Conservation (phyloP, 2,797 vertebrate species). For the Taenioides sp. region DNA sequence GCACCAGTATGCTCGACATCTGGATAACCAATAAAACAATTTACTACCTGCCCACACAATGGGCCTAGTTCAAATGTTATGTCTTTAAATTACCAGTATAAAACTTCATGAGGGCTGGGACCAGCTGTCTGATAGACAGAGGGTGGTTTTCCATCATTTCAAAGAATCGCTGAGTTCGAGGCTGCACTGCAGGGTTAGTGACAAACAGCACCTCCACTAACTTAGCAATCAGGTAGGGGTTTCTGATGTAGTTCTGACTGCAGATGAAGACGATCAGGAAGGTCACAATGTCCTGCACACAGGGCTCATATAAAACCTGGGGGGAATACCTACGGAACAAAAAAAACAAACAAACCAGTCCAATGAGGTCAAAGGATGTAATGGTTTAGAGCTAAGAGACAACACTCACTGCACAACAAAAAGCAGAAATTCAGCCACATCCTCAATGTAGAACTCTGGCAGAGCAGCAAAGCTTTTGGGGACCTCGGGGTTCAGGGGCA, state of each 20-base stretch:
- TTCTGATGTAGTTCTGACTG: constrained; percentile 98
- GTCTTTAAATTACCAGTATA: constrained; percentile 86
- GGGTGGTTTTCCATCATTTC: constrained; percentile 99
- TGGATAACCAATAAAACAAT: constrained; percentile 44
- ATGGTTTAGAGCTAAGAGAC: background rate
- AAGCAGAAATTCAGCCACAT: constrained; percentile 98
- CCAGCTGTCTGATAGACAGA: constrained; percentile 90
- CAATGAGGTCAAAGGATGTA: background rate
- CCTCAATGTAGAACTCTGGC: constrained; percentile 98
- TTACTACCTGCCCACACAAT: background rate
- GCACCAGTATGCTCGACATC: constrained; percentile 98
- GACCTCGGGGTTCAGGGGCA: constrained; percentile 93
- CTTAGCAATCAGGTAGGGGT: constrained; percentile 97
- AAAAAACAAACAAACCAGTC: background rate
- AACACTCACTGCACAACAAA: constrained; percentile 98
- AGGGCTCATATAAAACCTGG: constrained; percentile 98
- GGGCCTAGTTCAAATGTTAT: background rate
- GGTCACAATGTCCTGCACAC: constrained; percentile 95
- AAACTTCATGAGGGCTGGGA: constrained; percentile 99
- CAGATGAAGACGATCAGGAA: constrained; percentile 98
- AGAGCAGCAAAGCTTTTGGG: constrained; percentile 96
- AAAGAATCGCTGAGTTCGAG: constrained; percentile 94
- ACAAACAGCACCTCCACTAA: constrained; percentile 98
- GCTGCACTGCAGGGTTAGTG: constrained; percentile 96
- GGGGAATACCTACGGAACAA: constrained; percentile 87